These are phyloP conservation scores for Felis catus DNA, from an alignment of 2,113 vertebrate genomes.

Conservation along the genomic window DNA sequence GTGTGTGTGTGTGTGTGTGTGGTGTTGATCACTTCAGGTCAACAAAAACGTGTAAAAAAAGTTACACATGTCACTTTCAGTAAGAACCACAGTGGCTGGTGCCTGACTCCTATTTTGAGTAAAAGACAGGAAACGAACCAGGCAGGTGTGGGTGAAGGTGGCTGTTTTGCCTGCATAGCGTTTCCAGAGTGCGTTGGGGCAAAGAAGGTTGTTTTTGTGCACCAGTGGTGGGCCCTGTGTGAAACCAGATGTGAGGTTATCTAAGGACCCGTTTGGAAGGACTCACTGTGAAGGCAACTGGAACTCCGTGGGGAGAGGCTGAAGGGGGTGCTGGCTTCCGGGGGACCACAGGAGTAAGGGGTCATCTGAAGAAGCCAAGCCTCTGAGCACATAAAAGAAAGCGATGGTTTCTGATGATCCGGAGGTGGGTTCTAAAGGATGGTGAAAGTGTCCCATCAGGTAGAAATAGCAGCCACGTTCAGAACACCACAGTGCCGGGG, in stretches of 20 bases:
- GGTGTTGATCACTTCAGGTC: not conserved
- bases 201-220: not conserved
- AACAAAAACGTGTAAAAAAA: not conserved
- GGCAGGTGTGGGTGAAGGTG: not conserved
- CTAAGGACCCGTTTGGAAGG: not conserved
- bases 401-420: not conserved
- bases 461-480: not conserved
- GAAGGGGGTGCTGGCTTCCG: not conserved
- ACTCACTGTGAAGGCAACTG: not conserved
- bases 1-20: not conserved
- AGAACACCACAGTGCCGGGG: not conserved
- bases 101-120: not conserved
- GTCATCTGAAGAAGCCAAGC: not conserved
- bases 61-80: not conserved
- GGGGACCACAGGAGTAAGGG: not conserved
- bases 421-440: not conserved
- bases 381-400: not conserved
- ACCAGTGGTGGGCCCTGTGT: not conserved
- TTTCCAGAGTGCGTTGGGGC: too few species aligned
- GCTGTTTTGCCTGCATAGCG: fast-evolving
- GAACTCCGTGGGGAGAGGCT: not conserved
- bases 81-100: not conserved
- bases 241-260: not conserved
- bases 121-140: not conserved
- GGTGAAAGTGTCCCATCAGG: not conserved